Evolutionary conservation across 2,888 invertebrate genomes (phyloP), one percentile per base, ranked within the genome.

Genomic region (Loripinus fragilis): DNA sequence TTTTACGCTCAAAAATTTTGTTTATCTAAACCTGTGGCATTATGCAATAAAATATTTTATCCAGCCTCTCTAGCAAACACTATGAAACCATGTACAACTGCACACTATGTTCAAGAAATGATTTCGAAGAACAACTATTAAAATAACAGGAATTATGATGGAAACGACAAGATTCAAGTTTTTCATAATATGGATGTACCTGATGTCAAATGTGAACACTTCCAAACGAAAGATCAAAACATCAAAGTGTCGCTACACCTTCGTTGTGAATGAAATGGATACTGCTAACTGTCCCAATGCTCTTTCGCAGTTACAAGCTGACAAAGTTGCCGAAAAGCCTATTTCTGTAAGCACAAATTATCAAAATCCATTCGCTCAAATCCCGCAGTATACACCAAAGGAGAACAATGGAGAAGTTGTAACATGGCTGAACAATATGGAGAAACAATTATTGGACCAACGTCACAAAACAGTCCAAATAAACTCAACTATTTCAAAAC

Each of bases 181-280:
- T 8, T 67, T 42, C 23, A 42, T 41, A 20, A n/a, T 67, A 15
- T 67, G 67, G 67, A 67, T 67, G 45, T 67, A 28, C 17, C 8
- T 67, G 42, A 30, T 55, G 7, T 38, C 52, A 2, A 50, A 35
- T 52, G 20, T 55, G 35, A 48, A 33, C 15, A 35, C 52, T 3
- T 33, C 52, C 8, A 78, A 74, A 48, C 65, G 79, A 0, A 38
- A 60, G 30, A 81, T 84, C 17, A 72, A 73, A 35, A 84, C 81
- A 23, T 12, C 74, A 20, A 81, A 80, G 45, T 87, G 87, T 41
- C 83, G 86, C 67, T 91, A 91, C 79, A 89, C 89, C 0, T 87
- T 91, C 60, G 89, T 91, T 12, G 89, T 91, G 1, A 88, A 91
- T 72, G 91, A 91, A 77, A 86, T 90, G 82, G 89, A 89, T 82